Evolutionary conservation across 2,113 vertebrate species (phyloP).

Genomic region (Varanus komodoensis): DNA sequence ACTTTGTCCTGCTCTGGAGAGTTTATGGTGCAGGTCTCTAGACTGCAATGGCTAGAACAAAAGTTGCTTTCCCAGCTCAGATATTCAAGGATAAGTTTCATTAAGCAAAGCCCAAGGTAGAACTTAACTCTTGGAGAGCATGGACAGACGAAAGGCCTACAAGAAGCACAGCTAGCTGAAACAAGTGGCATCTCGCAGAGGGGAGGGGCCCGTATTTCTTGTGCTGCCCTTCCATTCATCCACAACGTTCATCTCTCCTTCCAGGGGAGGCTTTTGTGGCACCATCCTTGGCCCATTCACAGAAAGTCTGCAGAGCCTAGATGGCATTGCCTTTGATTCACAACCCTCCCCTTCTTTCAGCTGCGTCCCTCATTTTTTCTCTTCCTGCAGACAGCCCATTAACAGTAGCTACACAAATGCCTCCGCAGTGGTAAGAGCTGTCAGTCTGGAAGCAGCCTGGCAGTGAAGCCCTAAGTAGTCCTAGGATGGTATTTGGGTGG

Average conservation of each 20-base stretch:
- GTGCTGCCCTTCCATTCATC: neutral
- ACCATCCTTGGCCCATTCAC: no score
- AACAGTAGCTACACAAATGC: no score
- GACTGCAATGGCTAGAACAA: neutral
- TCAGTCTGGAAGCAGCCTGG: neutral
- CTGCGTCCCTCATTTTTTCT: no score
- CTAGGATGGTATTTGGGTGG: neutral
- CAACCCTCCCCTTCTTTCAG: no score
- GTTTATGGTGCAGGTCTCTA: neutral
- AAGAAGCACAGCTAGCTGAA: no score
- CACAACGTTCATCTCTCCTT: neutral
- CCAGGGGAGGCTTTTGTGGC: no score
- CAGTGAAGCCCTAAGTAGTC: neutral
- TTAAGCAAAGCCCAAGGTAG: neutral
- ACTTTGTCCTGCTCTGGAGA: neutral
- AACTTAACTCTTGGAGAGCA: neutral
- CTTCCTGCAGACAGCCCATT: no score
- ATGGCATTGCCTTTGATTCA: no score
- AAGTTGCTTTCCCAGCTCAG: neutral
- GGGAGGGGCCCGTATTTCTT: neutral
- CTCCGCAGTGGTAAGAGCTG: no score
- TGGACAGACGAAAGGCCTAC: no score
- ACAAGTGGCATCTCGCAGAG: no score
- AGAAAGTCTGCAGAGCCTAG: no score
- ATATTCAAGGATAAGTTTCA: neutral